Percentiles rank a stretch among this genome's conserved stretches.
Evolutionary conservation across 2,888 invertebrate species (phyloP).

Genomic region (Synanthedon vespiformis): DNA sequence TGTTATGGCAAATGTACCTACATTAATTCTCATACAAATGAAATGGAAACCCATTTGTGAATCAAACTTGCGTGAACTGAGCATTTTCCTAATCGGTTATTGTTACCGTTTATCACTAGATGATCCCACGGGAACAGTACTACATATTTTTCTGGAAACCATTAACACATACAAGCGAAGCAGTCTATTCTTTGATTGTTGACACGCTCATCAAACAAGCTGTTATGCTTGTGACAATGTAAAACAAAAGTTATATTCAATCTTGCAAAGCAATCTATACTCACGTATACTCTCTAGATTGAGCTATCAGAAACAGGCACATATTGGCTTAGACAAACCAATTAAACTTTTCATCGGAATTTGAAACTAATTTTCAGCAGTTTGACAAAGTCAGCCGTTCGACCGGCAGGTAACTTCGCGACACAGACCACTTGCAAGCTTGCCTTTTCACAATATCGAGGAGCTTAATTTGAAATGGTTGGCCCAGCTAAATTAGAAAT

Average conservation of each 20-base stretch:
- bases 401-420: conserved; percentile 45
- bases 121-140: too few relatives aligned
- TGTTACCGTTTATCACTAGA: too few relatives aligned
- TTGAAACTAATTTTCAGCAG: conserved; percentile 62
- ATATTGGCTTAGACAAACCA: conserved; percentile 59
- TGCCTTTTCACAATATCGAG: conserved; percentile 29
- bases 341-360: conserved; percentile 67
- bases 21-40: too few relatives aligned
- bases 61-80: too few relatives aligned
- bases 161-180: too few relatives aligned
- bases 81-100: too few relatives aligned
- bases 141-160: too few relatives aligned
- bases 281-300: conserved; percentile 34
- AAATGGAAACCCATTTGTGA: too few relatives aligned
- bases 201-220: too few relatives aligned
- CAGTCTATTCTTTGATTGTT: too few relatives aligned
- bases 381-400: conserved; percentile 59
- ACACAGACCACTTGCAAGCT: conserved; percentile 10
- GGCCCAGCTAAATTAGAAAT: neutral
- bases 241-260: neutral
- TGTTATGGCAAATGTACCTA: too few relatives aligned
- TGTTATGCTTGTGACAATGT: neutral
- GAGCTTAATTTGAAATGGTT: conserved; percentile 35
- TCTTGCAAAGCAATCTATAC: neutral
- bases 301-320: conserved; percentile 40